Conservation (phyloP, 2,888 invertebrate genomes). For the Opisthograptis luteolata region DNA sequence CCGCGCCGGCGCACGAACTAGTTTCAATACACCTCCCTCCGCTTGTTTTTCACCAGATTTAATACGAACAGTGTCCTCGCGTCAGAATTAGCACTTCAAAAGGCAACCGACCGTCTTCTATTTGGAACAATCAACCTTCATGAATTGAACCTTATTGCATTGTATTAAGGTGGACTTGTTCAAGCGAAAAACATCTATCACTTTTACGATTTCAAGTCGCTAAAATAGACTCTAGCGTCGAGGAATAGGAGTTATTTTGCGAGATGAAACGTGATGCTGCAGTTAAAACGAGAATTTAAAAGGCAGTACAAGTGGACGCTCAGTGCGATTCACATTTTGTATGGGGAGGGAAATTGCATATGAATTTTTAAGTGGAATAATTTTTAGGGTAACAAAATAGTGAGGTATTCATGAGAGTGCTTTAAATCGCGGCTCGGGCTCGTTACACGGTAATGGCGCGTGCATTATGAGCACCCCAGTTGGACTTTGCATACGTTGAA, state of each 20-base stretch:
- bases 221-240: constrained; percentile 8
- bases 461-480: no score
- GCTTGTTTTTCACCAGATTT: constrained; percentile 15
- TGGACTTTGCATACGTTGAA: no score
- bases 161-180: constrained; percentile 3
- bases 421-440: neutral
- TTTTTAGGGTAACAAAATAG: constrained; percentile 13
- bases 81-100: constrained; percentile 18
- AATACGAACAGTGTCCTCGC: constrained; percentile 10
- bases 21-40: constrained; percentile 3
- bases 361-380: constrained; percentile 25
- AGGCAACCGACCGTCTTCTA: constrained; percentile 11
- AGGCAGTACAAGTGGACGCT: constrained; percentile 18
- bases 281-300: constrained; percentile 21
- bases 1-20: neutral
- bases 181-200: constrained; percentile 11
- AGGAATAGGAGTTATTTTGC: constrained; percentile 1
- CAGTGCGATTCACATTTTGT: constrained; percentile 19
- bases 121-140: neutral
- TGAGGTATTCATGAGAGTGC: neutral
- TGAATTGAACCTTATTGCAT: constrained; percentile 2
- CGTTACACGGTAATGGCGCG: no score
- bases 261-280: neutral
- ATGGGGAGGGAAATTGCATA: constrained; percentile 24
- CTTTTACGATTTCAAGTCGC: neutral